Base-by-base conservation (phyloP, 1,140 invertebrate species). In the Drosophila miranda region DNA sequence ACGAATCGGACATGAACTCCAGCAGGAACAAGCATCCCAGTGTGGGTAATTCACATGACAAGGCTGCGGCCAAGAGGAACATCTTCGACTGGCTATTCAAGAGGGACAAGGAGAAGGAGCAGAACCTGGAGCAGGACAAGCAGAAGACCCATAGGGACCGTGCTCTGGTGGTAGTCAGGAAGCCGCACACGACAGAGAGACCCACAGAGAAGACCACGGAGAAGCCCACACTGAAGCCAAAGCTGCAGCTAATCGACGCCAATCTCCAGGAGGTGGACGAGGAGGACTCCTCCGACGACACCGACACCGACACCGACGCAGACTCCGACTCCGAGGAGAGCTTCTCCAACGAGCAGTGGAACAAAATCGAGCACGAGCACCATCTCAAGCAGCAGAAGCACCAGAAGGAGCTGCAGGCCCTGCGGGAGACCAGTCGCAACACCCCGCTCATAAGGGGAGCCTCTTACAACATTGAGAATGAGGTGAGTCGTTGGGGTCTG, bases 271-370 rank as follows among this genome's bases (percentile, higher is more conserved):
- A 16, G 7, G 28, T 4, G 41, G 48, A 46, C 14, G 52, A 30
- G 2, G 55, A 56, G 34, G 59, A 69, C 11, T 41, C 53, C 34
- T 56, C 67, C 3, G 72, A 75, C 13, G 60, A 64, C 13, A 53
- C 59, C 3, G 72, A 64, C 2, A 43, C 52, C 7, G 67, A 67
- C 16, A 48, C 46, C 6, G 56, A 51, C 16, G 16, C 16, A 16
- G 71, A 64, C 3, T 49, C 52, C 7, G 67, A 67, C 16, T 51
- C 46, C 6, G 56, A 51, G 14, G 76, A 64, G 30, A 58, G 44
- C n/a, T 82, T 68, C 63, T 78, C 78, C 49, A 76, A 79, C 23
- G 84, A 83, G 8, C 71, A 82, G 55, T 88, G 82, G 84, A 87
- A 87, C 44, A 89, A 86, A 43, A 78, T 88, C 41, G 61, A 86